Evolutionary conservation across 2,797 vertebrate species (phyloP).

Genomic region (Graptemys geographica): DNA sequence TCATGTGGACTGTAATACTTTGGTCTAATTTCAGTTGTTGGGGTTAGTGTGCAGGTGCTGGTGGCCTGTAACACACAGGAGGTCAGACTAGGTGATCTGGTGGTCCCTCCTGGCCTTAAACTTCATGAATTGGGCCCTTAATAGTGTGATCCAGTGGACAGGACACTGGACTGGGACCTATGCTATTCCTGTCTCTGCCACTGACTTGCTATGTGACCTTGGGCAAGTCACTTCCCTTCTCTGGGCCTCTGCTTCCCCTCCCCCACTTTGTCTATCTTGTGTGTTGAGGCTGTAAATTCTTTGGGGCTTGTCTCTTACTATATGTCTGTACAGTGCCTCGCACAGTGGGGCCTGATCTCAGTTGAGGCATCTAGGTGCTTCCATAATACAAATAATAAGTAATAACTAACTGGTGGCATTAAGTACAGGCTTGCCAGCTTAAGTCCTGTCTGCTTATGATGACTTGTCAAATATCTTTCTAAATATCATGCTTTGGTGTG

Average conservation of each 20-base stretch:
- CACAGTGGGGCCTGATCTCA: not conserved
- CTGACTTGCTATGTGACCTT: not conserved
- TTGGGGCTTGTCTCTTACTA: not conserved
- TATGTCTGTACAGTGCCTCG: not conserved
- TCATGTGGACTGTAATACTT: too few relatives aligned
- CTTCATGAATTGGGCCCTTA: not conserved
- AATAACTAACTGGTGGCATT: not conserved
- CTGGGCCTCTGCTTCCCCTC: not conserved
- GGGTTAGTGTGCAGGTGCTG: too few relatives aligned
- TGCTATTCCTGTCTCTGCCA: not conserved
- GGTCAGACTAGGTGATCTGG: too few relatives aligned
- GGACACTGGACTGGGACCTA: not conserved
- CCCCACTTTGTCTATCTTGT: accelerated
- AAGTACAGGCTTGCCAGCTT: not conserved
- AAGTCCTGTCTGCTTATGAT: accelerated
- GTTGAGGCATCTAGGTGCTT: not conserved
- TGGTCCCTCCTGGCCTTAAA: not conserved
- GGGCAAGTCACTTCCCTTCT: not conserved
- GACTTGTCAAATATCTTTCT: not conserved
- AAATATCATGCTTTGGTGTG: not conserved
- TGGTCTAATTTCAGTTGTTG: too few relatives aligned
- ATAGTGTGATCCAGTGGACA: not conserved
- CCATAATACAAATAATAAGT: not conserved
- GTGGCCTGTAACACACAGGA: too few relatives aligned
- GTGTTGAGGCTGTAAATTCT: not conserved